Conservation (phyloP, 2,888 invertebrate genomes). For the Catocala sponsa region DNA sequence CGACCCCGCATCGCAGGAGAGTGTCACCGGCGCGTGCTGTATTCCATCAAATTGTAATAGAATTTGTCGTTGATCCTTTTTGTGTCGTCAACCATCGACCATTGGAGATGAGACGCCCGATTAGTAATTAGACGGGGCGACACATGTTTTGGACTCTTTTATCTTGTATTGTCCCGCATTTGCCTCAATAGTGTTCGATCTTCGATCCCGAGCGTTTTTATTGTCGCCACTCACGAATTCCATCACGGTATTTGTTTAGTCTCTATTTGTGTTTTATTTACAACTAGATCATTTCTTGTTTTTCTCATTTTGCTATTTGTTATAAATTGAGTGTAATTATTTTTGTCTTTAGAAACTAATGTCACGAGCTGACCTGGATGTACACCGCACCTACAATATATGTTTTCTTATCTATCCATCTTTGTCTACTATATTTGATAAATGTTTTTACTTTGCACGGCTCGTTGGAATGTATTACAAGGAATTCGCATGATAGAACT, state of each 20-base stretch:
- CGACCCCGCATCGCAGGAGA: not conserved
- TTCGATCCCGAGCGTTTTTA: conserved; percentile 62
- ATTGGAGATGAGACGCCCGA: conserved; percentile 77
- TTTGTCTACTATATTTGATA: not conserved
- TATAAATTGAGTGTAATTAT: not conserved
- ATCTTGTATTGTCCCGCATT: conserved; percentile 75
- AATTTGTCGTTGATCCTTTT: conserved; percentile 77
- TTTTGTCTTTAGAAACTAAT: not conserved
- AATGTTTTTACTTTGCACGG: conserved; percentile 11
- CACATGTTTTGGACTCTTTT: conserved; percentile 82
- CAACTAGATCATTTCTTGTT: conserved; percentile 7
- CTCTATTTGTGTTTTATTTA: conserved; percentile 10
- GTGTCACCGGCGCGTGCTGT: conserved; percentile 68
- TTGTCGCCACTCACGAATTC: conserved; percentile 51
- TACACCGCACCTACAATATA: not conserved
- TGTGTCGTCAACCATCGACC: conserved; percentile 58
- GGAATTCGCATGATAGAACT: conserved; percentile 40
- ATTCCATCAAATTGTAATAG: conserved; percentile 74
- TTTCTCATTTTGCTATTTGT: conserved; percentile 7
- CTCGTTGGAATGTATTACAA: conserved; percentile 30
- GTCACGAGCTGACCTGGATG: not conserved
- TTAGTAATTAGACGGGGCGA: conserved; percentile 85
- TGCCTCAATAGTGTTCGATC: conserved; percentile 69
- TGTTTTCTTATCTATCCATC: not conserved
- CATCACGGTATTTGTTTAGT: too few relatives aligned